Evolutionary conservation across 2,888 invertebrate species (phyloP).

Genomic region (Philereme transversata): DNA sequence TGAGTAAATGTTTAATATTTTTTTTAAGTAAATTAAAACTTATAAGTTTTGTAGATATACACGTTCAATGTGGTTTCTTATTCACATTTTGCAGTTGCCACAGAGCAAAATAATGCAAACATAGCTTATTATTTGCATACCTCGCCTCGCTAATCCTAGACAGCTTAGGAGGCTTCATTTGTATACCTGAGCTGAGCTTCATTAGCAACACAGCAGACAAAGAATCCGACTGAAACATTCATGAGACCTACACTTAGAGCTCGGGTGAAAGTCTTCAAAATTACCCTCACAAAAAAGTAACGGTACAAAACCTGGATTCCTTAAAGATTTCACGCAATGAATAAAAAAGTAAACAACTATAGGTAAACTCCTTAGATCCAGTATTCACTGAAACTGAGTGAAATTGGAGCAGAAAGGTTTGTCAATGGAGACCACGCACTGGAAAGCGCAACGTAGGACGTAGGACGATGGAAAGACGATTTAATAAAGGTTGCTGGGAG

Average conservation of each 20-base stretch:
- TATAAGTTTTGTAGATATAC: too few species aligned
- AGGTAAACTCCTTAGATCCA: slow-evolving; percentile 19
- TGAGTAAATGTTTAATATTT: too few species aligned
- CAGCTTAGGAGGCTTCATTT: slow-evolving; percentile 31
- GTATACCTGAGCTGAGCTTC: slow-evolving; percentile 34
- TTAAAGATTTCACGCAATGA: slow-evolving; percentile 35
- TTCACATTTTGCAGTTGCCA: slow-evolving; percentile 3
- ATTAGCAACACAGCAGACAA: slow-evolving; percentile 33
- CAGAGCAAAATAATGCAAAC: slow-evolving; percentile 6
- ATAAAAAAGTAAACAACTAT: slow-evolving; percentile 29
- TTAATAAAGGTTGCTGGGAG: too few species aligned
- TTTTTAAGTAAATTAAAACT: too few species aligned
- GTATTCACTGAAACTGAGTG: slow-evolving; percentile 32
- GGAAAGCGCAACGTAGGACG: too few species aligned
- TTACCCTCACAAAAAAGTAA: slow-evolving; percentile 29
- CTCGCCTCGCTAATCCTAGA: slow-evolving; percentile 21
- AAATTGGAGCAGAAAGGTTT: slow-evolving; percentile 13
- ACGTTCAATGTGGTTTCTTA: not conserved
- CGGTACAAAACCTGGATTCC: slow-evolving; percentile 29
- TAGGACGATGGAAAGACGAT: too few species aligned
- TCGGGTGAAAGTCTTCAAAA: slow-evolving; percentile 33
- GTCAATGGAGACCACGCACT: too few species aligned
- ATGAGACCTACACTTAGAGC: slow-evolving; percentile 27
- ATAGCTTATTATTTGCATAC: slow-evolving; percentile 32
- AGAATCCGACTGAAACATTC: slow-evolving; percentile 35